Evolutionary conservation across 2,888 invertebrate species (phyloP), one percentile per base, ranked within the genome.

Genomic region (Deilephila porcellus): DNA sequence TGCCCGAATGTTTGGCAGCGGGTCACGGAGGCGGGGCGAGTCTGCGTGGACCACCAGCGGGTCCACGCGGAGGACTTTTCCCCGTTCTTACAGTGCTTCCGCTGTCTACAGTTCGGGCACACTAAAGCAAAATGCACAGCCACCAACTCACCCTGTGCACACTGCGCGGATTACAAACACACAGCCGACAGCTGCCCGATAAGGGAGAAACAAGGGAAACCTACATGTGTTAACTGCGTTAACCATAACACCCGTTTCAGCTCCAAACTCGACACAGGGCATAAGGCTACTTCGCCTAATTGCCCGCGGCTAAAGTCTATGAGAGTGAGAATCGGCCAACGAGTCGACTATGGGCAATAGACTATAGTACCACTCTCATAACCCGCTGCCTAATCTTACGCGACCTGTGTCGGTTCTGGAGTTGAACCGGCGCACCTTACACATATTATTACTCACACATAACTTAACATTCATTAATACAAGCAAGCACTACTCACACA

Each of bases 51-150:
- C 19, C 75, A 76, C 19, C 77, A 79, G 5, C 52, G 71, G 3
- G 67, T 78, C 0, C 75, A 71, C 3, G 75, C 67, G 0, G 74
- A 74, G 4, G 73, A 77, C 4, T 75, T 76, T 32, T 72, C 74
- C 0, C 79, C 81, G 0, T 19, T 81, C 0, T 6, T 76, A 0
- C 79, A 81, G 20, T 79, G 79, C 45, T 77, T 34, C 45, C 70
- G 72, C 11, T 79, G 81, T 62, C 20, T 80, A 6, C 74, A 75
- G 17, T 80, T 74, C 34, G 81, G 80, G 0, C 80, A 80, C 70
- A 74, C 76, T 1, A 73, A 71, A 0, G 71, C 53, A 1, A 60
- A 60, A 0, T 81, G 81, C 73, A 71, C 37, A 25, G 17, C 52
- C 0, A 53, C 37, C 0, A 0, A 1, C 5, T 1, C 11, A 0